A percentile compares a stretch with the other conserved stretches of the same genome.
phyloP scores from a whole-genome alignment of 2,113 vertebrate genomes.

The Vireo altiloquus region DNA sequence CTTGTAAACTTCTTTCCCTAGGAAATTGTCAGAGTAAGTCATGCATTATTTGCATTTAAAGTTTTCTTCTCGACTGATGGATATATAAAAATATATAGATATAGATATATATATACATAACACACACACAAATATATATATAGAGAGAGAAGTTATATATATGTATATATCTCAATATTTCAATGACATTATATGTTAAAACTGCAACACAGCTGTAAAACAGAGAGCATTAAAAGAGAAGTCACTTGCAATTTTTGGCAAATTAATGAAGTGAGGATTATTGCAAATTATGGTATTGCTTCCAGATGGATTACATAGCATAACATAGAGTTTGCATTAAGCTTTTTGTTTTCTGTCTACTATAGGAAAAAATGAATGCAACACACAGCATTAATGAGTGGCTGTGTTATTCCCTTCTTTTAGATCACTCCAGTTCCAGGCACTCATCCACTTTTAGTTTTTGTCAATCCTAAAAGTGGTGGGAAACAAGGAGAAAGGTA shows the following conservation, averaged over 20 bases:
- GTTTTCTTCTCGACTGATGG: neutral
- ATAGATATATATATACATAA: rapidly evolving
- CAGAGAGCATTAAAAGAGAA: neutral
- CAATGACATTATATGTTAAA: neutral
- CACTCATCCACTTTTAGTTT: constrained; percentile 93
- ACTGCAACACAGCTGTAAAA: neutral
- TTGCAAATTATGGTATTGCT: constrained; percentile 4
- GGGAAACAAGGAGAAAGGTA: constrained; percentile 97
- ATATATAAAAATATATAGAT: neutral
- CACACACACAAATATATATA: neutral
- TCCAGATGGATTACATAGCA: constrained; percentile 30
- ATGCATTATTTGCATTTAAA: neutral
- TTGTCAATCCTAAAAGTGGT: constrained; percentile 95
- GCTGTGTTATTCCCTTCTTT: constrained; percentile 67
- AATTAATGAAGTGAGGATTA: constrained; percentile 21
- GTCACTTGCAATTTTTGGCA: constrained; percentile 15
- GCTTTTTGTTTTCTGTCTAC: constrained; percentile 57
- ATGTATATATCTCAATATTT: neutral
- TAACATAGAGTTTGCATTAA: constrained; percentile 56
- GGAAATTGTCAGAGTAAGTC: neutral
- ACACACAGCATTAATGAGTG: constrained; percentile 51
- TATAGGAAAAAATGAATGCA: constrained; percentile 53
- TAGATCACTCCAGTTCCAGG: constrained; percentile 94
- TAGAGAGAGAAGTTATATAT: neutral
- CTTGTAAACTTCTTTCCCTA: neutral